Percentiles rank a stretch among this genome's conserved stretches.
Conservation (phyloP, 2,113 vertebrate species). For the Nibea albiflora region DNA sequence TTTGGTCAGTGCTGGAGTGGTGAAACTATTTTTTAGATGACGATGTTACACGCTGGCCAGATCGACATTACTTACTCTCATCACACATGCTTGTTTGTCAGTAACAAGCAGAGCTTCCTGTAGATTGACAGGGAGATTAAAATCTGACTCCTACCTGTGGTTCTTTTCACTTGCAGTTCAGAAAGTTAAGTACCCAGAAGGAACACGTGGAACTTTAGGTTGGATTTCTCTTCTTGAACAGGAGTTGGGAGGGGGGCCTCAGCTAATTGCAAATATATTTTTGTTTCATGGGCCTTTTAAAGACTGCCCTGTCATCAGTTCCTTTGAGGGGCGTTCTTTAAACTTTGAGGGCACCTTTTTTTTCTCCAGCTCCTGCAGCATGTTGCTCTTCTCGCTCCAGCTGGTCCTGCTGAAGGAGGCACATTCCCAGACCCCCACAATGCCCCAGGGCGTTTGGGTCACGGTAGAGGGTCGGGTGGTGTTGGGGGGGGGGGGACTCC, state of each 20-base stretch:
- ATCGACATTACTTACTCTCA: not conserved
- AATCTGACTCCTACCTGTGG: not conserved
- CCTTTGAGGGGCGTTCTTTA: not conserved
- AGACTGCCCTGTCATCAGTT: slow-evolving; percentile 3
- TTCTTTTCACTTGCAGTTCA: not conserved
- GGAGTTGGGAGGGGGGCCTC: not conserved
- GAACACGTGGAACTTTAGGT: not conserved
- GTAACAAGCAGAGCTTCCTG: not conserved
- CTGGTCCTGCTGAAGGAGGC: slow-evolving; percentile 75
- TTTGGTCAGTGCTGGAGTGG: not conserved
- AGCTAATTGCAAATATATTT: not conserved
- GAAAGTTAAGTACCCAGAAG: not conserved
- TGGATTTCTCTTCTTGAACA: not conserved
- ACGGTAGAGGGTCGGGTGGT: slow-evolving; percentile 22
- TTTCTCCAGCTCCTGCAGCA: slow-evolving; percentile 30
- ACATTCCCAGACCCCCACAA: slow-evolving; percentile 78
- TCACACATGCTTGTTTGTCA: not conserved
- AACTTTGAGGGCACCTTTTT: slow-evolving; percentile 35
- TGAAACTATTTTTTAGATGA: not conserved
- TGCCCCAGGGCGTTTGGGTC: slow-evolving; percentile 59
- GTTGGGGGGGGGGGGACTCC: slow-evolving; percentile 33
- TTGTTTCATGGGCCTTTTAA: not conserved
- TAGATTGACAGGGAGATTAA: not conserved
- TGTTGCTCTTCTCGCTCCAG: slow-evolving; percentile 58
- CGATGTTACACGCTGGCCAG: not conserved